Evolutionary conservation across 2,113 vertebrate genomes (phyloP).

Genomic region (Pollachius pollachius): DNA sequence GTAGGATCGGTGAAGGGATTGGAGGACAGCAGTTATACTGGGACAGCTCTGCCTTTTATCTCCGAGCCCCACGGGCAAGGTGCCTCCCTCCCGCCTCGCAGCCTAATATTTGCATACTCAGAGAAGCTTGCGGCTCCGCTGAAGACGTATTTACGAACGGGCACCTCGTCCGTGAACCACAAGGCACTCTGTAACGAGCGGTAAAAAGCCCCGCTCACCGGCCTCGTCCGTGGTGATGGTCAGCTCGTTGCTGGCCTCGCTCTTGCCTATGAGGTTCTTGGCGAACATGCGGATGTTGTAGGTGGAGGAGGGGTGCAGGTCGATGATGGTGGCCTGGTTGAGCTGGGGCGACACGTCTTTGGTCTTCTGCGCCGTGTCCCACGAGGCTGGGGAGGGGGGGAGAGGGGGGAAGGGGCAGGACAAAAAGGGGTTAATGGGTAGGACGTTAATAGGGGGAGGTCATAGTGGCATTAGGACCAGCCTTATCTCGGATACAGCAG

Average conservation of each 20-base stretch:
- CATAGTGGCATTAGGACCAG: conserved; percentile 40
- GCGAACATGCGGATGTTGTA: conserved; percentile 99
- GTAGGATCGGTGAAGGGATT: too few relatives aligned
- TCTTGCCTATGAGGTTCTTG: conserved; percentile 97
- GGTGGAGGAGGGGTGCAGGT: conserved; percentile 96
- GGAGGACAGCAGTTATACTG: too few relatives aligned
- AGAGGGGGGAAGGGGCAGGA: background rate
- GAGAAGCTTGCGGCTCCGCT: too few relatives aligned
- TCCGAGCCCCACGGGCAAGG: too few relatives aligned
- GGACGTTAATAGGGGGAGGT: background rate
- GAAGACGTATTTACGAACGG: too few relatives aligned
- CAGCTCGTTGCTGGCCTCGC: conserved; percentile 97
- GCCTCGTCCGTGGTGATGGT: conserved; percentile 98
- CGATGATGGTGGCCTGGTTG: conserved; percentile 99
- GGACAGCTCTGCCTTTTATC: too few relatives aligned
- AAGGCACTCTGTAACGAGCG: too few relatives aligned
- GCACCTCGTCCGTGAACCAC: too few relatives aligned
- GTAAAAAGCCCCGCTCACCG: conserved; percentile 67
- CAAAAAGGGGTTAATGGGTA: conserved; percentile 34
- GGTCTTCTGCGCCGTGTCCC: conserved; percentile 98
- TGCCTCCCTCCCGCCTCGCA: too few relatives aligned
- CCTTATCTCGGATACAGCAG: background rate
- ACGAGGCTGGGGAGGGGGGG: conserved; percentile 81
- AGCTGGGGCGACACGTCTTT: conserved; percentile 98
- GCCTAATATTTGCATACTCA: too few relatives aligned